phyloP scores from a whole-genome alignment of 2,113 vertebrate genomes.

The Canis aureus region DNA sequence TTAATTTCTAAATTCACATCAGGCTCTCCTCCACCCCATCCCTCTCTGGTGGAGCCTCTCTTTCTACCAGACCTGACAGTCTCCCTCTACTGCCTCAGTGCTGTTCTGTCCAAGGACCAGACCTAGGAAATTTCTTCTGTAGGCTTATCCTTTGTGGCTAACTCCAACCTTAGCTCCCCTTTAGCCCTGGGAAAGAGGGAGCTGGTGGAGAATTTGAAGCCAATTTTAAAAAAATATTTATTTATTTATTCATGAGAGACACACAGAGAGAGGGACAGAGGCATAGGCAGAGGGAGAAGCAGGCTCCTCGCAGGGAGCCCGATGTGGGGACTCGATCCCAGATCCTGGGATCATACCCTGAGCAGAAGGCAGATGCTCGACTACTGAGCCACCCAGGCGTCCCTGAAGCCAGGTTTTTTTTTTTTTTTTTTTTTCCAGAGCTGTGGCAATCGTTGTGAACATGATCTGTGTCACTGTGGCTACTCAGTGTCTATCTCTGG shows the following conservation, averaged over 20 bases:
- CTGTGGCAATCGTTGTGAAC: background rate
- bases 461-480: background rate
- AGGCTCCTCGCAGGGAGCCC: no score
- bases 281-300: no score
- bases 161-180: background rate
- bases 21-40: background rate
- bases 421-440: background rate
- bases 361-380: no score
- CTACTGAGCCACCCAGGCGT: no score
- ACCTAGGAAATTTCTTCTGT: background rate
- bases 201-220: background rate
- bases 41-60: background rate
- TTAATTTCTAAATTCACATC: background rate
- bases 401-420: no score
- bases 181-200: background rate
- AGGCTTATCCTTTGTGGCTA: background rate
- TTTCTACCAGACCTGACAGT: background rate
- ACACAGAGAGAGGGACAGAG: no score
- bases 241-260: no score
- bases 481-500: background rate
- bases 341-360: no score
- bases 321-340: no score
- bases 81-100: slow-evolving; percentile 5
- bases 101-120: background rate
- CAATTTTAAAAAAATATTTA: background rate